Base-by-base conservation (phyloP, 1,140 invertebrate genomes). In the Pygmarrhopalites habei region DNA sequence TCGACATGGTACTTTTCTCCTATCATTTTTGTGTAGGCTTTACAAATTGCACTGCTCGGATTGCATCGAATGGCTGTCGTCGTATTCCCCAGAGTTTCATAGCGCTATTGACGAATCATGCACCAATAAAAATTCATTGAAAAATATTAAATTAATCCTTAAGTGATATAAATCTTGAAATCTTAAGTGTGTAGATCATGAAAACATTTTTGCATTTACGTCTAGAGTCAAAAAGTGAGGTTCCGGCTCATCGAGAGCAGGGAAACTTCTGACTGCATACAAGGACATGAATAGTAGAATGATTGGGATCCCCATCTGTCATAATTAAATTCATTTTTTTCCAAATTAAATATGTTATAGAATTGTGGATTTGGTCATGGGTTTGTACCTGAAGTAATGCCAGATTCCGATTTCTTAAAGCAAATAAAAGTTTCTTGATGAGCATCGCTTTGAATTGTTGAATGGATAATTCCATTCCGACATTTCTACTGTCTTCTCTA, bases 261-360 rank as follows among this genome's bases (percentile, higher is more conserved):
- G 77, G 21, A 75, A 69, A n/a, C 75, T 76, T 65, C 75, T 75
- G 19, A 78, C 39, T 12, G 75, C 72, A 17, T 75, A 66, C 5
- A 78, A 60, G 2, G 74, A 74, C 21, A 75, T 67, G 19, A 75
- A 72, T 2, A 77, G 72, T 62, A 75, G 77, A 35, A 77, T 70
- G 1, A 78, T 41, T 2, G 78, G 78, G 17, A 79, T 70, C 15
- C 73, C 52, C 15, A 79, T 67, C 66, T 79, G 75, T 14, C 74
- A 71, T 7, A 73, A 30, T 1, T 74, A 70, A 41, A 55, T 25
- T n/a, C n/a, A n/a, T n/a, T n/a, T n/a, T n/a, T n/a, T n/a, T n/a
- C n/a, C n/a, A n/a, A n/a, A 15, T 19, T 4, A 55, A 55, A 55
- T 55, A 25, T 4, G 5, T 55, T n/a, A n/a, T n/a, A n/a, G n/a